Evolutionary conservation across 1,140 invertebrate genomes (phyloP), one percentile per base, ranked within the genome.

Genomic region (Asobara japonica): DNA sequence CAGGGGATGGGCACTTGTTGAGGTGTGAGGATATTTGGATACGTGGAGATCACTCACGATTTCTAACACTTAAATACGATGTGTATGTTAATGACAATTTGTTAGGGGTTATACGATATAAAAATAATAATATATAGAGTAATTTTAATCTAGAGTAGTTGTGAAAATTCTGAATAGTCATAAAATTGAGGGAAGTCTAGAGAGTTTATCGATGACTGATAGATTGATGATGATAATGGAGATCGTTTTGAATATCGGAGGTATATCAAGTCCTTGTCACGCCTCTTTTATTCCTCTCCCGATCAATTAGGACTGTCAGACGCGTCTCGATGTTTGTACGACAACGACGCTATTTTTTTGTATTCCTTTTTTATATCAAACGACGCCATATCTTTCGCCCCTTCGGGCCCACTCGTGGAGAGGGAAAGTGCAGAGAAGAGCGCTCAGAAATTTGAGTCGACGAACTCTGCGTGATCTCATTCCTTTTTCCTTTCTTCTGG

Each of bases 281-380:
- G 30, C 65, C 64, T 68, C 64, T 73, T 29, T 45, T 69, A 74
- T 69, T 72, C 69, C 69, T 72, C 51, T 18, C 48, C 69, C 69
- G 72, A 74, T 74, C 75, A 76, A 74, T 76, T 74, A 74, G 33
- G 67, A 76, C 75, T 74, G 75, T 76, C 75, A 74, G 48, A 74
- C 74, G 66, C 67, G 75, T 76, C 75, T 74, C 69, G 74, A 72
- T 62, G 45, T 72, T 67, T 72, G 62, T 68, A 65, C 45, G 27
- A 65, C n/a, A n/a, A n/a, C n/a, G n/a, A n/a, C n/a, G n/a, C n/a
- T n/a, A n/a, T n/a, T n/a, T n/a, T n/a, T n/a, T n/a, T n/a, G n/a
- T n/a, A n/a, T n/a, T n/a, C n/a, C n/a, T n/a, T n/a, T n/a, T n/a
- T n/a, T n/a, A n/a, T n/a, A n/a, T n/a, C n/a, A n/a, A n/a, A n/a